Percentiles rank a stretch among this genome's conserved stretches.
phyloP scores from a whole-genome alignment of 2,888 invertebrate genomes.

The Catotricha subobsoleta region DNA sequence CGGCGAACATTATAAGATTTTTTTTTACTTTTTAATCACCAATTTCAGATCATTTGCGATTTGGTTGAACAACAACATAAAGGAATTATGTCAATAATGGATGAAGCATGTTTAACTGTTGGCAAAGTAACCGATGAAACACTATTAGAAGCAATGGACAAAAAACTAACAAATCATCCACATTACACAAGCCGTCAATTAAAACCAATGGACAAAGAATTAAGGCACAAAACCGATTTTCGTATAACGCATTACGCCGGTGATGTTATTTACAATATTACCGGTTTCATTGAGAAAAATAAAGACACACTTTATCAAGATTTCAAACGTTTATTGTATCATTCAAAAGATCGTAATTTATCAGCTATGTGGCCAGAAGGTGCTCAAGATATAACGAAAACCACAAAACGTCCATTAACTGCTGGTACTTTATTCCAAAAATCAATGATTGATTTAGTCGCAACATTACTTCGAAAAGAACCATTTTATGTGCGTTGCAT shows the following conservation, averaged over 20 bases:
- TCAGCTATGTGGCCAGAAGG: slow-evolving; percentile 95
- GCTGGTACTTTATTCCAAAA: slow-evolving; percentile 89
- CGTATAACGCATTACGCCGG: slow-evolving; percentile 90
- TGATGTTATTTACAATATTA: slow-evolving; percentile 78
- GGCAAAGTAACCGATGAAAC: slow-evolving; percentile 76
- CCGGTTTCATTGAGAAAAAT: slow-evolving; percentile 93
- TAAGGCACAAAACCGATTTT: slow-evolving; percentile 63
- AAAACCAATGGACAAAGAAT: slow-evolving; percentile 61
- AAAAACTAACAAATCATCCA: slow-evolving; percentile 63
- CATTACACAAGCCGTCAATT: slow-evolving; percentile 81
- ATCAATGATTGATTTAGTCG: slow-evolving; percentile 80
- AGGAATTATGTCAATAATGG: slow-evolving; percentile 84
- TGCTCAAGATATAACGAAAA: slow-evolving; percentile 70
- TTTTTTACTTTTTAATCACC: not conserved
- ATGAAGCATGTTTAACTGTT: slow-evolving; percentile 92
- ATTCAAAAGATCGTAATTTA: slow-evolving; percentile 60
- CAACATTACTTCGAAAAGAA: slow-evolving; percentile 77
- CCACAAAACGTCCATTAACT: slow-evolving; percentile 86
- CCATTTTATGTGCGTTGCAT: slow-evolving; percentile 95
- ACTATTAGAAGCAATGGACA: slow-evolving; percentile 83
- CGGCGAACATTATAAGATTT: not conserved
- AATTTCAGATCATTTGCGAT: slow-evolving; percentile 60
- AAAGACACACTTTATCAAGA: slow-evolving; percentile 94
- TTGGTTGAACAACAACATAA: slow-evolving; percentile 85
- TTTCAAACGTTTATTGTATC: slow-evolving; percentile 79